Evolutionary conservation across 1,140 invertebrate genomes (phyloP), one percentile per base, ranked within the genome.

Genomic region (Antheraea mylitta): DNA sequence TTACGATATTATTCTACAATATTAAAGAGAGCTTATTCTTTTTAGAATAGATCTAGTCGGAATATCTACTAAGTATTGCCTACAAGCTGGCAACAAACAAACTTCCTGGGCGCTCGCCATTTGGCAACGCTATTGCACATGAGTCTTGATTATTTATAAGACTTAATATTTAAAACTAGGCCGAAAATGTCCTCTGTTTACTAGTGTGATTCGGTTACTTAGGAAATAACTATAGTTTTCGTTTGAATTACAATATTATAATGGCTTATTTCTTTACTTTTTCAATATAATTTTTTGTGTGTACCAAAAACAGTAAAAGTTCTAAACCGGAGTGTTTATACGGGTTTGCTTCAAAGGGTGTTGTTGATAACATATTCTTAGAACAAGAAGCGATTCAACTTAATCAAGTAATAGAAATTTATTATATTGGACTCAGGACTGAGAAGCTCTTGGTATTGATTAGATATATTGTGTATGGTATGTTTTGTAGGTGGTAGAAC

Each of bases 11-110:
- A 13, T 53, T 53, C 6, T n/a, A 53, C 11, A 13, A 53, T 53
- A 53, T 13, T 22, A 62, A 19, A 18, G 53, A 22, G 42, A 45
- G 3, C 13, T 70, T 66, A 48, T 61, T 62, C n/a, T 66, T 38
- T 48, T 22, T 63, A 65, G 2, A 30, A 62, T 19, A 53, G 66
- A 53, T 18, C 13, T 60, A 7, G 36, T 67, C 30, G 45, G 13
- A 53, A 53, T 53, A 11, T n/a, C 45, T 6, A 6, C 9, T 53
- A 53, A 53, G 45, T 53, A 53, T 53, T 53, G 45, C 13, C 16
- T 13, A 53, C 16, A 53, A 13, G 16, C 45, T 53, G 45, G 45
- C 45, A 53, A 53, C 45, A 53, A 53, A 53, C 45, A 53, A 53
- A n/a, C 11, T 53, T 16, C 16, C 16, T 53, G 45, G 45, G 45